Evolutionary conservation across 2,797 vertebrate species (phyloP), one percentile per base, ranked within the genome.

Genomic region (Myripristis jacobus): DNA sequence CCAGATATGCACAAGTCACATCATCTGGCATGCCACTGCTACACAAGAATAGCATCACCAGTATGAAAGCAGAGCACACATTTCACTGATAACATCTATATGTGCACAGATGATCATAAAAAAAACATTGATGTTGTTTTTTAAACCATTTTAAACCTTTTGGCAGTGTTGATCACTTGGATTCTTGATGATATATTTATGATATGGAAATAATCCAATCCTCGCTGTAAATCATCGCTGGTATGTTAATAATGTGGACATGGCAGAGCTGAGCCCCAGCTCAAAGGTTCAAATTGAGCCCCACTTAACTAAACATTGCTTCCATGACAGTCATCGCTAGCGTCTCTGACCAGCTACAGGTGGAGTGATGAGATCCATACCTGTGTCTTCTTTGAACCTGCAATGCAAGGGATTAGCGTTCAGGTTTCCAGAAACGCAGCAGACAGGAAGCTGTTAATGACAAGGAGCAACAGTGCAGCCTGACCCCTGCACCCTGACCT

Each of bases 371-470:
- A 65, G 67, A 70, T 61, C 46, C 47, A 62, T 75, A 82, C 66
- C 70, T 83, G 84, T 70, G 31, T 75, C 53, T 64, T 56, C 85
- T 90, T 91, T 91, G 87, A 92, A 90, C 80, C 70, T 70, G 87
- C n/a, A 79, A 83, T 78, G 66, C 80, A 76, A 82, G 81, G 85
- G 84, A 90, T 90, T 85, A 88, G 73, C 43, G 25, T 60, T 63
- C 63, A 66, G 58, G 85, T 91, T 90, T 89, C 62, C 81, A 80
- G 82, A 89, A 10, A 83, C 70, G 83, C 68, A 67, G 79, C 76
- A 70, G 77, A 88, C 89, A 91, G 90, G 91, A 93, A 93, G 87
- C 88, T 66, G 81, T 92, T 92, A 88, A 91, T 89, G 76, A 89
- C 83, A 71, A 85, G 83, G 82, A 86, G 83, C 81, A 87, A 91